A percentile compares a stretch with the other conserved stretches of the same genome.
These are phyloP conservation scores for Lycodopsis pacificus DNA, from an alignment of 2,797 vertebrate species.

Conservation along the genomic window DNA sequence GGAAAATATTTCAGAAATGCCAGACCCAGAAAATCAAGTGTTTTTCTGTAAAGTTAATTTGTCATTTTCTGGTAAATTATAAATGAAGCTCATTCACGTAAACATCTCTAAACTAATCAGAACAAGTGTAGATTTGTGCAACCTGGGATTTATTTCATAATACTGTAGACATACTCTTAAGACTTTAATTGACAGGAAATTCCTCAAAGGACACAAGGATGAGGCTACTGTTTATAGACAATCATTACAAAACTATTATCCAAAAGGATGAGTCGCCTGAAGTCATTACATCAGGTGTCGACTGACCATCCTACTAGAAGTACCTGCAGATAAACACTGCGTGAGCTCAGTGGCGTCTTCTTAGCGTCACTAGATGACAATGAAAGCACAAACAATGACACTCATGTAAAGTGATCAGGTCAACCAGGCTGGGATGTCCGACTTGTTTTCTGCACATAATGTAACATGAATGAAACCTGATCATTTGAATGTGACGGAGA, in stretches of 20 bases:
- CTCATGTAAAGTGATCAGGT: slow-evolving; percentile 18
- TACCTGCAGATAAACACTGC: slow-evolving; percentile 28
- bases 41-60: not conserved
- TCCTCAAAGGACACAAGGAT: slow-evolving; percentile 51
- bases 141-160: slow-evolving; percentile 72
- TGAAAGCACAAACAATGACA: slow-evolving; percentile 30
- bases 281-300: slow-evolving; percentile 39
- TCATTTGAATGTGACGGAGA: slow-evolving; percentile 14
- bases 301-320: slow-evolving; percentile 15
- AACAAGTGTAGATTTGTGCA: slow-evolving; percentile 61
- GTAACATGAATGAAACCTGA: slow-evolving; percentile 42
- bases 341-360: slow-evolving; percentile 23
- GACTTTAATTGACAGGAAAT: slow-evolving; percentile 62
- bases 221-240: slow-evolving; percentile 58
- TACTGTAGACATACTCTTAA: slow-evolving; percentile 69
- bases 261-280: slow-evolving; percentile 40
- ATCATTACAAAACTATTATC: slow-evolving; percentile 66
- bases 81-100: not conserved
- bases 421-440: slow-evolving; percentile 38
- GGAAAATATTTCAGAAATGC: not conserved
- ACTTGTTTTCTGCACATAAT: slow-evolving; percentile 41
- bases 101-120: slow-evolving; percentile 17
- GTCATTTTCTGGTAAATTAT: not conserved
- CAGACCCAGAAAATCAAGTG: not conserved
- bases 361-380: slow-evolving; percentile 21